A percentile compares a stretch with the other conserved stretches of the same genome.
Evolutionary conservation across 2,113 vertebrate genomes (phyloP).

Genomic region (Loxodonta africana): DNA sequence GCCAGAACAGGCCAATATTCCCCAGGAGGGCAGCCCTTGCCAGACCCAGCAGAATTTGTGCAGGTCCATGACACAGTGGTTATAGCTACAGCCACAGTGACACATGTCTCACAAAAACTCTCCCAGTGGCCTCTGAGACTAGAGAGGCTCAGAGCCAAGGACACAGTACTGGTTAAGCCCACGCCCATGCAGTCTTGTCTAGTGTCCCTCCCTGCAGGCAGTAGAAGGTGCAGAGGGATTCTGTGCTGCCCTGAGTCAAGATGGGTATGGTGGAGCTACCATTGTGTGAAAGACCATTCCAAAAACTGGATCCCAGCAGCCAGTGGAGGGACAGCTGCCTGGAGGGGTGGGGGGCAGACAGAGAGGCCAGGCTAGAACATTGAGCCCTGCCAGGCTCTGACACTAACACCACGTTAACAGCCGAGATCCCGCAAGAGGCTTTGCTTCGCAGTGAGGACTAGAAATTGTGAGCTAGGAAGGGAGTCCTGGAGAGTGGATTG

Average conservation of each 20-base stretch:
- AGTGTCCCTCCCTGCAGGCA: no score
- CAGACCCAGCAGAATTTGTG: neutral
- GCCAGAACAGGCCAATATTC: neutral
- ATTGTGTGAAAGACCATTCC: fast-evolving
- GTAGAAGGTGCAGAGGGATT: neutral
- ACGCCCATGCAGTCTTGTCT: no score
- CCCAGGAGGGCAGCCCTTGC: neutral
- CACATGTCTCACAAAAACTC: neutral
- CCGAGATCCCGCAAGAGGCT: neutral
- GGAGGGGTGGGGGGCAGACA: fast-evolving
- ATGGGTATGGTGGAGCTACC: fast-evolving
- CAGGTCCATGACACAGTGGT: neutral
- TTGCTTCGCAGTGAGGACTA: neutral
- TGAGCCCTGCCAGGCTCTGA: fast-evolving
- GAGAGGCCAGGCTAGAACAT: fast-evolving
- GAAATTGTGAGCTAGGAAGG: neutral
- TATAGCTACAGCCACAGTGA: neutral
- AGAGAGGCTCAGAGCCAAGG: neutral
- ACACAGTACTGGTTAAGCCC: neutral
- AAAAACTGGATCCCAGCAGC: neutral
- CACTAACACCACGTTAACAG: neutral
- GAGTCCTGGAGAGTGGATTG: neutral
- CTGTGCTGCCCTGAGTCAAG: neutral
- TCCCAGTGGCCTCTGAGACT: no score
- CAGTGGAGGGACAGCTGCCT: fast-evolving